Base-by-base conservation (phyloP, 1,140 invertebrate genomes). In the Nymphalis io region DNA sequence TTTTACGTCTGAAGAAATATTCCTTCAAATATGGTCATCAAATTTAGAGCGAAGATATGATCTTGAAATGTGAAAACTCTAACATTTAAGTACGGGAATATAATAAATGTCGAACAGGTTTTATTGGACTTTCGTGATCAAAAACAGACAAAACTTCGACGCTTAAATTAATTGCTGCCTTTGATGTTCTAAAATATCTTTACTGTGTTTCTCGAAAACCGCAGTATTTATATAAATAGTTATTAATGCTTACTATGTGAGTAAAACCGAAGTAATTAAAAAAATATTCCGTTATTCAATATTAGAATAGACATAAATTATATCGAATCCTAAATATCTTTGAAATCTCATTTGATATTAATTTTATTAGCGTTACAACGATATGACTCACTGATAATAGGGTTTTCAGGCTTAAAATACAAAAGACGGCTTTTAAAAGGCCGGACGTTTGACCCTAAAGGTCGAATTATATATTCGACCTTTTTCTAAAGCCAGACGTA, bases 161-260 rank as follows among this genome's bases (percentile, higher is more conserved):
- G 20, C 40, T 20, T 13, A 59, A 58, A 69, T 74, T 74, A 70
- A 74, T 74, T 13, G 27, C 59, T 44, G 20, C 72, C 67, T 74
- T 74, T 74, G 72, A 74, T 74, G 71, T 69, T 53, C 60, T 44
- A 38, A 67, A 70, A 70, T 74, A 68, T n/a, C 39, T 51, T 16
- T 23, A 62, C 23, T 27, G 33, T 33, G 21, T 27, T 60, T 48
- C 51, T 55, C 23, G 20, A 55, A 55, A 20, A 40, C 21, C 39
- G 39, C 15, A 42, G 3, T 55, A 55, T 55, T 55, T 55, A 55
- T n/a, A 55, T 27, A 55, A 15, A 23, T 21, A 53, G 23, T 13
- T 11, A 21, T 12, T 53, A 20, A 53, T 21, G 20, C 18, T n/a
- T n/a, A n/a, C n/a, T 23, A 53, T 10, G 20, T 12, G 12, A 53